Percentiles rank a stretch among this genome's conserved stretches.
Conservation (phyloP, 2,797 vertebrate species). For the Danio aesculapii region DNA sequence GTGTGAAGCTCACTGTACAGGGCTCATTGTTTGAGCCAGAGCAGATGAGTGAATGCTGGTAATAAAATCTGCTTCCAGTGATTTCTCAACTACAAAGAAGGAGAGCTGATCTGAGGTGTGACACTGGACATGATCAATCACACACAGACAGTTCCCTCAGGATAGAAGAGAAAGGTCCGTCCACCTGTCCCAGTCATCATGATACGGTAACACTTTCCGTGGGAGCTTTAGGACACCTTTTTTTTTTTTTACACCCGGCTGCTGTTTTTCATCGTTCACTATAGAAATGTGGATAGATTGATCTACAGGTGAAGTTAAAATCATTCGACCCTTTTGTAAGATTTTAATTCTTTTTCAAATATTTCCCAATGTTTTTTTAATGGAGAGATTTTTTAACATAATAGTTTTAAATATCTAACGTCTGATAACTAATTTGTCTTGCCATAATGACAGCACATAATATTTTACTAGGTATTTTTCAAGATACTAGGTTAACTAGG, state of each 20-base stretch:
- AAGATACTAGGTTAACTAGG: too few relatives aligned
- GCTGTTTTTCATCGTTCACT: background rate
- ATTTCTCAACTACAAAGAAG: constrained; percentile 52
- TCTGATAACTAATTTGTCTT: too few relatives aligned
- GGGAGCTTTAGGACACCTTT: background rate
- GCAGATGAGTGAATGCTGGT: constrained; percentile 34
- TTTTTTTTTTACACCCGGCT: background rate
- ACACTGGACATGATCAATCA: constrained; percentile 64
- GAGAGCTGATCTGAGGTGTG: constrained; percentile 59
- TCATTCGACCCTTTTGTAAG: too few relatives aligned
- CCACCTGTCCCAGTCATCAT: constrained; percentile 53
- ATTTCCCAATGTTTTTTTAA: too few relatives aligned
- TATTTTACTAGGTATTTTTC: too few relatives aligned
- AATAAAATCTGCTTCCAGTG: constrained; percentile 57
- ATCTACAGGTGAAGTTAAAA: too few relatives aligned
- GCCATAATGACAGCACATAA: too few relatives aligned
- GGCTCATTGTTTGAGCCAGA: constrained; percentile 21
- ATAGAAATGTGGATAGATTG: background rate
- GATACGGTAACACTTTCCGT: constrained; percentile 20
- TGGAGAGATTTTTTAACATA: too few relatives aligned
- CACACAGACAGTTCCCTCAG: constrained; percentile 59
- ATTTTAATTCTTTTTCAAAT: too few relatives aligned
- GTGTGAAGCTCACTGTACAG: background rate
- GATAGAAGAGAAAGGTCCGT: constrained; percentile 55
- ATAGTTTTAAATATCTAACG: too few relatives aligned